These are phyloP conservation scores for Geotrupes spiniger DNA, from an alignment of 2,888 invertebrate genomes.

Conservation along the genomic window DNA sequence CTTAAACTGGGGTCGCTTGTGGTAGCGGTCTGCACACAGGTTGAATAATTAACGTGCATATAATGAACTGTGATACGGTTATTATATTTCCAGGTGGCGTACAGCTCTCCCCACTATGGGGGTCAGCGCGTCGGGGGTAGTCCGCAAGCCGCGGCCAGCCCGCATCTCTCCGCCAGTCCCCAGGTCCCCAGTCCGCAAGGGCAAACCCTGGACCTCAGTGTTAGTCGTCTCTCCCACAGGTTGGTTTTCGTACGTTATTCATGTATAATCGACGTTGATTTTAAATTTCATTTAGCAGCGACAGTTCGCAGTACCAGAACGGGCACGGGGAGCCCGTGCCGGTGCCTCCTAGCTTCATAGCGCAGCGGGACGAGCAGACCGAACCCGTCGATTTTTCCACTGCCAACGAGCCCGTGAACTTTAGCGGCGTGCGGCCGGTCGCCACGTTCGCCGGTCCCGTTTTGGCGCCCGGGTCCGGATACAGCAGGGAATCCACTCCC, in stretches of 20 bases:
- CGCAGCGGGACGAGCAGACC: slow-evolving; percentile 61
- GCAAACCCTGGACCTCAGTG: slow-evolving; percentile 85
- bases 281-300: slow-evolving; percentile 53
- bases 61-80: slow-evolving; percentile 38
- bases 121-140: slow-evolving; percentile 72
- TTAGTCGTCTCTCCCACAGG: slow-evolving; percentile 84
- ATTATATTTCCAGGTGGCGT: slow-evolving; percentile 63
- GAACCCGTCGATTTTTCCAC: slow-evolving; percentile 72
- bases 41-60: slow-evolving; percentile 34
- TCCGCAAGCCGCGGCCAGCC: slow-evolving; percentile 83
- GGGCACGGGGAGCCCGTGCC: slow-evolving; percentile 48
- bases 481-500: slow-evolving; percentile 85
- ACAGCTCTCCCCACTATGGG: slow-evolving; percentile 73
- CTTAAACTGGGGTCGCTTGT: neutral
- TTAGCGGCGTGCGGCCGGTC: slow-evolving; percentile 59
- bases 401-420: slow-evolving; percentile 62
- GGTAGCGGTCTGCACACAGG: slow-evolving; percentile 19
- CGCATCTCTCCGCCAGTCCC: slow-evolving; percentile 79
- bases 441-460: slow-evolving; percentile 44
- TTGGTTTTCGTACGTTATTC: slow-evolving; percentile 41
- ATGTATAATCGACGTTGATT: neutral
- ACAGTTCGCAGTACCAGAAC: slow-evolving; percentile 60
- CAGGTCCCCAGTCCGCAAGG: slow-evolving; percentile 91
- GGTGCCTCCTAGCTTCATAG: slow-evolving; percentile 53
- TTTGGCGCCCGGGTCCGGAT: slow-evolving; percentile 62